A percentile compares a stretch with the other conserved stretches of the same genome.
Evolutionary conservation across 2,797 vertebrate species (phyloP).

Genomic region (Mus minutoides): DNA sequence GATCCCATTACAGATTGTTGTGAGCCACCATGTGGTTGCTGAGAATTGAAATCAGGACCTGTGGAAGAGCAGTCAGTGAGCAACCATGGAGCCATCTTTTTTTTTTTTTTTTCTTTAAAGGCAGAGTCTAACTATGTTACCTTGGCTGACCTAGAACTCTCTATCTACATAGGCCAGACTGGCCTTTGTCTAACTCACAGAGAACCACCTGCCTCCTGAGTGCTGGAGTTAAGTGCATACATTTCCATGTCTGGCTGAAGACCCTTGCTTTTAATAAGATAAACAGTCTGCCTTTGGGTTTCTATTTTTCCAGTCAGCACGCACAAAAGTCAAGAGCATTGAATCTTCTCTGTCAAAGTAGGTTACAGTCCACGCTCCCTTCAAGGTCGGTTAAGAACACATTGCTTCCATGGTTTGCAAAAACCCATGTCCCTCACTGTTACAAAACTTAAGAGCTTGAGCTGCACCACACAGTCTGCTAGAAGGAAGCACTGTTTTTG

Average conservation of each 20-base stretch:
- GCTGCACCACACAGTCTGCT: constrained; percentile 30
- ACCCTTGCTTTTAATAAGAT: background rate
- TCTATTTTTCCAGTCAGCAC: background rate
- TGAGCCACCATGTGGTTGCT: background rate
- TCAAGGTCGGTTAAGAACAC: constrained; percentile 9
- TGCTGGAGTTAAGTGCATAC: background rate
- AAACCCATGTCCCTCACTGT: constrained; percentile 27
- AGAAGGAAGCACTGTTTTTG: constrained; percentile 33
- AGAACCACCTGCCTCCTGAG: background rate
- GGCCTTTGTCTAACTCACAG: background rate
- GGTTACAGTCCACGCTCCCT: background rate
- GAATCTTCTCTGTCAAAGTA: constrained; percentile 15
- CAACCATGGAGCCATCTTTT: background rate
- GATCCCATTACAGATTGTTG: background rate
- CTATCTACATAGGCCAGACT: background rate
- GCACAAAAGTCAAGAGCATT: background rate
- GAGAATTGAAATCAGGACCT: background rate
- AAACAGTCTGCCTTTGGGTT: background rate
- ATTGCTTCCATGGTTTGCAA: background rate
- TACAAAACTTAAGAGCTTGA: constrained; percentile 30
- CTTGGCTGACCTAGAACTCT: background rate
- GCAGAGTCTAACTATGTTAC: background rate
- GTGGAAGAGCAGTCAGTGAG: background rate
- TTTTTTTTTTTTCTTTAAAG: background rate
- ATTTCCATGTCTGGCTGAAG: background rate